A percentile compares a stretch with the other conserved stretches of the same genome.
Conservation (phyloP, 2,888 invertebrate species). For the Tenthredo amoena region DNA sequence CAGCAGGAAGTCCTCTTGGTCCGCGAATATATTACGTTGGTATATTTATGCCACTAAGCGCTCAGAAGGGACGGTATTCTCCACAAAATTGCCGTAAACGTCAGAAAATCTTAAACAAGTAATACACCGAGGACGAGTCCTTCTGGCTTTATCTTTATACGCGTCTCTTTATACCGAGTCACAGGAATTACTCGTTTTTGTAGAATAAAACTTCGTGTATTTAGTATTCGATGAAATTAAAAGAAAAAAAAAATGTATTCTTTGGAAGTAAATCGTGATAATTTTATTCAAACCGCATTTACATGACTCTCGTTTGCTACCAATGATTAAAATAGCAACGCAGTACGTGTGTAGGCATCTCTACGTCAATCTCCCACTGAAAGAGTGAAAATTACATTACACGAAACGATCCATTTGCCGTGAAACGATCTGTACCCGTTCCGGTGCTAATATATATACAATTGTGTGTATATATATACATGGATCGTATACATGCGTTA, state of each 20-base stretch:
- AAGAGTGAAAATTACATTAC: slow-evolving; percentile 36
- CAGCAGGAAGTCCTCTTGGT: slow-evolving; percentile 39
- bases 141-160: neutral
- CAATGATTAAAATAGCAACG: slow-evolving; percentile 1
- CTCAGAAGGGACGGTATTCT: slow-evolving; percentile 20
- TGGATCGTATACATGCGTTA: slow-evolving; percentile 2
- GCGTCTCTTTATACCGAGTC: neutral
- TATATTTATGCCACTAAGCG: slow-evolving; percentile 40
- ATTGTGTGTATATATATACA: slow-evolving; percentile 4
- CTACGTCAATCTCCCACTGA: neutral
- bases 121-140: slow-evolving; percentile 16
- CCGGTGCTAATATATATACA: slow-evolving; percentile 10
- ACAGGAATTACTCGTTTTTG: neutral
- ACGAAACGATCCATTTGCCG: slow-evolving; percentile 21
- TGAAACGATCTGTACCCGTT: slow-evolving; percentile 28
- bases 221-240: neutral
- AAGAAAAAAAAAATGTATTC: neutral
- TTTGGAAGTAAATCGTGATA: neutral
- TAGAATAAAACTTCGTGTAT: neutral
- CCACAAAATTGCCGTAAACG: slow-evolving; percentile 24
- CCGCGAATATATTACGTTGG: slow-evolving; percentile 46
- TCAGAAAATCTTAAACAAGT: slow-evolving; percentile 31
- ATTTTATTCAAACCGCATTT: neutral
- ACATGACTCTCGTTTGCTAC: neutral
- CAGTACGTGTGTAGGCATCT: neutral